Percentiles rank a stretch among this genome's conserved stretches.
Evolutionary conservation across 2,888 invertebrate genomes (phyloP).

Genomic region (Drosophila melanocephala): DNA sequence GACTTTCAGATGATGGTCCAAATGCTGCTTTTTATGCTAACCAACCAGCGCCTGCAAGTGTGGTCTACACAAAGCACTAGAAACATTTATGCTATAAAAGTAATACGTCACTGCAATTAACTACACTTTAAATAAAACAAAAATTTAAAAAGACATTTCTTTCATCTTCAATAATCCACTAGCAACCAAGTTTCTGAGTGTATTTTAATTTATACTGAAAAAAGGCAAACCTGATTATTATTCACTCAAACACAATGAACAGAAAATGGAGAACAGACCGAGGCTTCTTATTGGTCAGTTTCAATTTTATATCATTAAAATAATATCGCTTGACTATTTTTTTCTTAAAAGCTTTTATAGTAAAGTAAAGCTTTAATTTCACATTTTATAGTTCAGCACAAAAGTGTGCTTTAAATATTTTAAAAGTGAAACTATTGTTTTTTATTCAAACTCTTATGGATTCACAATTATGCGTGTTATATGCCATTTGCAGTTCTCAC

Average conservation of each 20-base stretch:
- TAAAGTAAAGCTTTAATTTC: slow-evolving; percentile 48
- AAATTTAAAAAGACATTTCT: neutral
- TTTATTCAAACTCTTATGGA: neutral
- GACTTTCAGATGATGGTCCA: slow-evolving; percentile 70
- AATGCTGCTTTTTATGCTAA: slow-evolving; percentile 69
- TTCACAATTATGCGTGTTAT: neutral
- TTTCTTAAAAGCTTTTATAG: slow-evolving; percentile 44
- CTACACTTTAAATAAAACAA: neutral
- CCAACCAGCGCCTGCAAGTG: slow-evolving; percentile 71
- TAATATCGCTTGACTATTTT: slow-evolving; percentile 10
- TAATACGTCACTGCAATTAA: neutral
- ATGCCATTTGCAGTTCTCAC: neutral
- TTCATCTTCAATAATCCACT: neutral
- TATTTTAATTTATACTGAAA: neutral
- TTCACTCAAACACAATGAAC: neutral
- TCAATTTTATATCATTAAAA: slow-evolving; percentile 14
- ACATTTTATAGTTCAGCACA: slow-evolving; percentile 38
- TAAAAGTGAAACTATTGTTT: neutral
- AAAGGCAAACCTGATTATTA: neutral
- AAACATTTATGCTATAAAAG: neutral
- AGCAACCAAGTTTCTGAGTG: neutral
- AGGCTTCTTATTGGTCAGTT: slow-evolving; percentile 42
- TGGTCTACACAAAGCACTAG: slow-evolving; percentile 65
- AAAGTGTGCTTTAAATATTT: slow-evolving; percentile 60
- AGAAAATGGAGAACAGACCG: slow-evolving; percentile 41